A percentile compares a stretch with the other conserved stretches of the same genome.
These are phyloP conservation scores for Ennomos quercinarius DNA, from an alignment of 2,888 invertebrate species.

Conservation along the genomic window DNA sequence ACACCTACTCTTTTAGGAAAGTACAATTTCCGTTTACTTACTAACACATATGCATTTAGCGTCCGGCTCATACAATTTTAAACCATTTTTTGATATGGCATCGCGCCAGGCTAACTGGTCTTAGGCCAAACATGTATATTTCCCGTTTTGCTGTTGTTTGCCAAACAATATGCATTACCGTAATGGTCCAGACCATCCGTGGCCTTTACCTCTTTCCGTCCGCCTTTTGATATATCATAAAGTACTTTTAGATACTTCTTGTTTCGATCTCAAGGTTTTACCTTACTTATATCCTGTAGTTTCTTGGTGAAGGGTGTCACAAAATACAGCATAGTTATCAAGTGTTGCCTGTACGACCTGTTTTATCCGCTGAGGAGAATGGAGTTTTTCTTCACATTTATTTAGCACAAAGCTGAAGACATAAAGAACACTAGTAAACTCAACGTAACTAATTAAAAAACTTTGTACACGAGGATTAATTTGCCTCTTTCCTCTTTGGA, in stretches of 20 bases:
- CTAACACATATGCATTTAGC: too few relatives aligned
- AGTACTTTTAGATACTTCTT: slow-evolving; percentile 8
- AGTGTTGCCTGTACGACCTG: slow-evolving; percentile 4
- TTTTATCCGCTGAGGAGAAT: neutral
- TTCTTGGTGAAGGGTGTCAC: slow-evolving; percentile 32
- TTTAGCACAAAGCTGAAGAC: neutral
- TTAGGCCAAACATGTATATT: slow-evolving; percentile 9
- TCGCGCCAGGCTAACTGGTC: slow-evolving; percentile 11
- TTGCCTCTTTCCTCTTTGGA: too few relatives aligned
- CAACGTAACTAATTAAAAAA: too few relatives aligned
- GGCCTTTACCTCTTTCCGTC: slow-evolving; percentile 12
- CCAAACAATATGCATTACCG: slow-evolving; percentile 27
- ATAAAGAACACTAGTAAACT: too few relatives aligned
- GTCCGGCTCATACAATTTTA: neutral
- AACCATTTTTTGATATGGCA: slow-evolving; percentile 9
- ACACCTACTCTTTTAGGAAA: too few relatives aligned
- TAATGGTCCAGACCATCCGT: slow-evolving; percentile 10
- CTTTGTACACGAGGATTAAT: too few relatives aligned
- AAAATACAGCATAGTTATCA: neutral
- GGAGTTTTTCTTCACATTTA: neutral
- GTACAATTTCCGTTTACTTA: too few relatives aligned
- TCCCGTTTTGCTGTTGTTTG: slow-evolving; percentile 8
- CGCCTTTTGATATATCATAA: neutral
- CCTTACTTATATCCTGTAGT: slow-evolving; percentile 17
- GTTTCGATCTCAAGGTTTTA: slow-evolving; percentile 27